A percentile compares a stretch with the other conserved stretches of the same genome.
phyloP scores from a whole-genome alignment of 1,140 invertebrate species.

The Diorhabda sublineata region DNA sequence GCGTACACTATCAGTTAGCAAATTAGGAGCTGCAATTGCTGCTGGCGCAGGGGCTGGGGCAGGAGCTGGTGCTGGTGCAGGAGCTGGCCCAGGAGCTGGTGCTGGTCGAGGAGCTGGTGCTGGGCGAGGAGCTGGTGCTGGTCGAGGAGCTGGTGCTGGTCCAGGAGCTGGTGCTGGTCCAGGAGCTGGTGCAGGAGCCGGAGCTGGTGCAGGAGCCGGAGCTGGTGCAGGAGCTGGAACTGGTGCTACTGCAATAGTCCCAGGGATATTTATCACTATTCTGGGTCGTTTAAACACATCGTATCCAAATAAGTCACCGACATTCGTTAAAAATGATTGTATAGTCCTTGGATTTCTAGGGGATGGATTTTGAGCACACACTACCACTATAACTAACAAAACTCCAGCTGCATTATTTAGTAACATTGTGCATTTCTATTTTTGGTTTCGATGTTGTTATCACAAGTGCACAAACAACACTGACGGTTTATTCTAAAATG shows the following conservation, averaged over 20 bases:
- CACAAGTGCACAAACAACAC: slow-evolving; percentile 16
- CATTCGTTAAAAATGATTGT: slow-evolving; percentile 10
- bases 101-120: slow-evolving; percentile 2
- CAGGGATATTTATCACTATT: slow-evolving; percentile 6
- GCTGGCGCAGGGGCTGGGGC: neutral
- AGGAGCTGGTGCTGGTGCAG: neutral
- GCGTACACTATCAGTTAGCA: slow-evolving; percentile 9
- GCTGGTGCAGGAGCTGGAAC: neutral
- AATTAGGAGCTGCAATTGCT: neutral
- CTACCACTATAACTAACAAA: neutral
- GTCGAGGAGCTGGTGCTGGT: neutral
- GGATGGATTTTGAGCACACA: slow-evolving; percentile 8
- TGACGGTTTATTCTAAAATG: slow-evolving; percentile 9
- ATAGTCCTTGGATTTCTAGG: slow-evolving; percentile 15
- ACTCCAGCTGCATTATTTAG: slow-evolving; percentile 7
- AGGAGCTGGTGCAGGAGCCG: neutral
- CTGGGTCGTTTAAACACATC: slow-evolving; percentile 20
- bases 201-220: slow-evolving; percentile 5
- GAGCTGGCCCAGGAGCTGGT: slow-evolving; percentile 5
- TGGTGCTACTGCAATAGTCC: neutral
- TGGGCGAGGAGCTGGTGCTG: slow-evolving; percentile 3
- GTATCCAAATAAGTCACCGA: slow-evolving; percentile 20
- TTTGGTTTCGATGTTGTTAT: neutral
- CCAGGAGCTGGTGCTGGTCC: slow-evolving; percentile 1
- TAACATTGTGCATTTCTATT: slow-evolving; percentile 17